Conservation (phyloP, 2,888 invertebrate genomes). For the Lasioglossum leucozonium region DNA sequence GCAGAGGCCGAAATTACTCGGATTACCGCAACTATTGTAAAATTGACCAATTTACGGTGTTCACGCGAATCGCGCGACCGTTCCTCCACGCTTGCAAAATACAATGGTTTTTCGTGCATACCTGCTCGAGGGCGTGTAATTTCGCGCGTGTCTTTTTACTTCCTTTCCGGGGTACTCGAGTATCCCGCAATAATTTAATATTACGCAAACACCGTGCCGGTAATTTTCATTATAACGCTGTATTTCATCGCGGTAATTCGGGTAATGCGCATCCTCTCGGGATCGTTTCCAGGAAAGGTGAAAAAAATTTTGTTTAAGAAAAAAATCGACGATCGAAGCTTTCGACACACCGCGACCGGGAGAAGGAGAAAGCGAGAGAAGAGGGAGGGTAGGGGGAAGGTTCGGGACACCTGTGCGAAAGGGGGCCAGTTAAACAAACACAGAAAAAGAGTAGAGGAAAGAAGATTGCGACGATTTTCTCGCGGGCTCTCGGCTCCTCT, state of each 20-base stretch:
- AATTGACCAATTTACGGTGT: background rate
- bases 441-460: background rate
- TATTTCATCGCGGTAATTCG: conserved; percentile 26
- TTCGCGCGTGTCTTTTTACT: conserved; percentile 10
- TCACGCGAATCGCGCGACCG: background rate
- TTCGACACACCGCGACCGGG: background rate
- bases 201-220: conserved; percentile 24
- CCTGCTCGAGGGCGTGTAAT: conserved; percentile 15
- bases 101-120: conserved; percentile 9
- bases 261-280: background rate
- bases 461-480: conserved; percentile 52
- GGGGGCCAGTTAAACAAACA: conserved; percentile 40
- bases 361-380: background rate
- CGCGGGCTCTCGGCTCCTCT: conserved; percentile 52
- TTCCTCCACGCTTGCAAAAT: background rate
- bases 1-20: background rate
- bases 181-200: background rate
- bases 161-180: background rate
- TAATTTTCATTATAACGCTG: conserved; percentile 23
- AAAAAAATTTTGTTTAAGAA: background rate
- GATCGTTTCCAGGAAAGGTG: conserved; percentile 30
- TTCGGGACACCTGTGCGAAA: conserved; percentile 7
- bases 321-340: conserved; percentile 11
- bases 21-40: background rate
- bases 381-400: background rate